Evolutionary conservation across 2,888 invertebrate genomes (phyloP).

Genomic region (Alsophila aescularia): DNA sequence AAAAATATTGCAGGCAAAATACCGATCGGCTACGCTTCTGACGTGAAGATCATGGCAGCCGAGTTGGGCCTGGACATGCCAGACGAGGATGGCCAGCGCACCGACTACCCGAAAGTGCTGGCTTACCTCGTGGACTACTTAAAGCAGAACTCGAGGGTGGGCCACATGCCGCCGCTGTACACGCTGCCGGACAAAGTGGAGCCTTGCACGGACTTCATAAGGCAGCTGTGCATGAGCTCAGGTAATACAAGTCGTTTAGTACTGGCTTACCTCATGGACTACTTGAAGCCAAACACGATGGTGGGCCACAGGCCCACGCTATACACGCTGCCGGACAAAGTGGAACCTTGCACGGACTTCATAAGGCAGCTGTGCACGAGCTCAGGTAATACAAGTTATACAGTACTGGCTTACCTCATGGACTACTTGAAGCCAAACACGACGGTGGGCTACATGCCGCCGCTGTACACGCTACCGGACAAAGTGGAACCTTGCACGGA

Average conservation of each 20-base stretch:
- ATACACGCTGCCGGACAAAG: slow-evolving; percentile 68
- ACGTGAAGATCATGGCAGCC: slow-evolving; percentile 56
- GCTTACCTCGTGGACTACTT: slow-evolving; percentile 67
- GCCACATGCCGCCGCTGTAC: slow-evolving; percentile 58
- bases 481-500: slow-evolving; percentile 56
- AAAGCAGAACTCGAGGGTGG: slow-evolving; percentile 24
- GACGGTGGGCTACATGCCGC: slow-evolving; percentile 42
- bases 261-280: not conserved
- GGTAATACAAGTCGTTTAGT: slow-evolving; percentile 42
- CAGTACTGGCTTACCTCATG: not conserved
- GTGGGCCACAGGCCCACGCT: slow-evolving; percentile 51
- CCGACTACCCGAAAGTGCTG: slow-evolving; percentile 58
- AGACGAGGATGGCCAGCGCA: slow-evolving; percentile 39
- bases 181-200: slow-evolving; percentile 66
- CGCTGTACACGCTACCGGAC: slow-evolving; percentile 68
- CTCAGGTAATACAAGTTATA: slow-evolving; percentile 48
- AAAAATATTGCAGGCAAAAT: slow-evolving; percentile 51
- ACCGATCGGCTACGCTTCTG: slow-evolving; percentile 68
- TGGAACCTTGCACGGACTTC: slow-evolving; percentile 55
- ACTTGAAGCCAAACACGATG: slow-evolving; percentile 36
- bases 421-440: slow-evolving; percentile 36
- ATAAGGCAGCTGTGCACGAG: slow-evolving; percentile 60
- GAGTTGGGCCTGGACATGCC: slow-evolving; percentile 64
- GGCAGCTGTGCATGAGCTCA: slow-evolving; percentile 60
- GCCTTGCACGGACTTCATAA: slow-evolving; percentile 57